Percentiles rank a stretch among this genome's conserved stretches.
Evolutionary conservation across 2,888 invertebrate genomes (phyloP).

Genomic region (Athripsodes cinereus): DNA sequence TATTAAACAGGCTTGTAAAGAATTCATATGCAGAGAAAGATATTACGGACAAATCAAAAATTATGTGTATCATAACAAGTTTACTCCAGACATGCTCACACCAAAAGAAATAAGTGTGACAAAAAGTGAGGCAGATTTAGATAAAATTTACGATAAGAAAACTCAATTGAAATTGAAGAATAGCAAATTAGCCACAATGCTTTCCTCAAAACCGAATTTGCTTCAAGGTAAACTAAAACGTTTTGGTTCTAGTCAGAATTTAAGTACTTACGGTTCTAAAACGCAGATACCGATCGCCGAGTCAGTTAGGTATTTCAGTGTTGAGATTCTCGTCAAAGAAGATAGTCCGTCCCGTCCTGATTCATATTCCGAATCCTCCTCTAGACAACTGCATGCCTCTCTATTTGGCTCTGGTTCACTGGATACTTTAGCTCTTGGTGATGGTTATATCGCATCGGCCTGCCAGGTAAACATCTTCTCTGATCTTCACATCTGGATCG

Average conservation of each 20-base stretch:
- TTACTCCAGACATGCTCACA: background rate
- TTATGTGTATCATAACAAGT: background rate
- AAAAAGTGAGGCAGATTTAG: slow-evolving; percentile 21
- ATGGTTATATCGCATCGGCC: slow-evolving; percentile 9
- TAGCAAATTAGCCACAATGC: slow-evolving; percentile 7
- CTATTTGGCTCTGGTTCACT: slow-evolving; percentile 22
- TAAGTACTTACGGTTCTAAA: slow-evolving; percentile 1
- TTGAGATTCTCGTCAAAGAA: slow-evolving; percentile 17
- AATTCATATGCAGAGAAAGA: slow-evolving; percentile 45
- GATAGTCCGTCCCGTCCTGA: slow-evolving; percentile 1
- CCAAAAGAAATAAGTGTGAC: background rate
- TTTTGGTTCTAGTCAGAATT: slow-evolving; percentile 19
- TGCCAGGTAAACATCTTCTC: too few relatives aligned
- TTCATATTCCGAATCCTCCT: slow-evolving; percentile 18
- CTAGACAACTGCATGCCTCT: slow-evolving; percentile 22
- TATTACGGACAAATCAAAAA: slow-evolving; percentile 12
- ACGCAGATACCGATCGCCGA: slow-evolving; percentile 9
- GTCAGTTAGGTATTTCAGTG: slow-evolving; percentile 22
- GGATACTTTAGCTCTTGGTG: slow-evolving; percentile 24
- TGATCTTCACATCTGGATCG: slow-evolving; percentile 19
- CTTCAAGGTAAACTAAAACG: slow-evolving; percentile 8
- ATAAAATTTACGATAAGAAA: slow-evolving; percentile 6
- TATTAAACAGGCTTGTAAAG: slow-evolving; percentile 37
- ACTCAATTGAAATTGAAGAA: slow-evolving; percentile 10
- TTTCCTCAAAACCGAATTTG: slow-evolving; percentile 4